Evolutionary conservation across 2,888 invertebrate genomes (phyloP), one percentile per base, ranked within the genome.

Genomic region (Amiota minor): DNA sequence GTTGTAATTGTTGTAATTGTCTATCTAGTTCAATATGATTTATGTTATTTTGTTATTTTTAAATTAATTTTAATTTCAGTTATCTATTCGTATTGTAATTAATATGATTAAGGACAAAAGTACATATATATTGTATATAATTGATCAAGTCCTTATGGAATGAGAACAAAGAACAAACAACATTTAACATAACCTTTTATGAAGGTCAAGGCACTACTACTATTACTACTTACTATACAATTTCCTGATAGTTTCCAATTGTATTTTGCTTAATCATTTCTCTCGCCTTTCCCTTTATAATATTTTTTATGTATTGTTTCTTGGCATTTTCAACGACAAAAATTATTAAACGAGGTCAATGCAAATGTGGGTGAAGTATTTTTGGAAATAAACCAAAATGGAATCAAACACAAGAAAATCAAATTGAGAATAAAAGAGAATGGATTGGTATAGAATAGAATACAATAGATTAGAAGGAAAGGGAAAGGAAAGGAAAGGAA

Each of bases 331-430:
- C 18, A 20, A 14, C 59, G 59, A n/a, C 20, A 50, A 61, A 68
- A 47, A 71, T 35, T 59, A 59, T 50, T n/a, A 35, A 72, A 61
- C 61, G 56, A 73, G 73, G 73, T 73, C 73, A 73, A 73, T 73
- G 73, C 69, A 73, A 70, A 73, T 73, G 69, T 64, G 69, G 69
- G 69, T 69, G 72, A 62, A 50, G 47, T 65, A 65, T 65, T 65
- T 65, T 65, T 65, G 65, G 65, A 65, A 65, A 9, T 2, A 35
- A 14, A 35, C 62, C 10, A 62, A 59, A 23, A 62, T 9, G 12
- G 45, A 35, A 35, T 35, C 6, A 35, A 35, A 35, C 2, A 35
- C 2, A 35, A 2, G 45, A 45, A 45, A 10, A 59, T n/a, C 16
- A 59, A 2, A 62, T 35, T n/a, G n/a, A 14, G 35, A 62, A 62